These are phyloP conservation scores for Spodoptera littoralis DNA, from an alignment of 2,888 invertebrate genomes.

Conservation along the genomic window DNA sequence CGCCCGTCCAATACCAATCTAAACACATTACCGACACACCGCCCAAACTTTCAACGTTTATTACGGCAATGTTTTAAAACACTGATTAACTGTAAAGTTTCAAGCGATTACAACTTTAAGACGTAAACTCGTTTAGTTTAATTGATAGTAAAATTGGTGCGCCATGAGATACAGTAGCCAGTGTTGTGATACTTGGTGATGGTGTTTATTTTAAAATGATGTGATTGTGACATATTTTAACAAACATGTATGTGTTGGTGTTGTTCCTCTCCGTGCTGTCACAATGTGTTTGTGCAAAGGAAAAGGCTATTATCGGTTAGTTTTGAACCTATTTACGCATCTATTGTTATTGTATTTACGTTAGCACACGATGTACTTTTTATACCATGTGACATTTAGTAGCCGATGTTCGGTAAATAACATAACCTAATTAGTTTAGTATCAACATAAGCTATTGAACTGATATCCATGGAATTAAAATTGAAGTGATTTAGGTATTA, in stretches of 20 bases:
- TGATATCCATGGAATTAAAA: too few species aligned
- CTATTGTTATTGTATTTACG: not conserved
- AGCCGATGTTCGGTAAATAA: too few species aligned
- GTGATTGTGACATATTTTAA: conserved; percentile 40
- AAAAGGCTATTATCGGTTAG: conserved; percentile 69
- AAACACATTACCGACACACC: conserved; percentile 79
- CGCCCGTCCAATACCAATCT: conserved; percentile 75
- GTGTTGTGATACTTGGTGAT: conserved; percentile 29
- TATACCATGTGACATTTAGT: too few species aligned
- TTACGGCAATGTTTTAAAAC: conserved; percentile 70
- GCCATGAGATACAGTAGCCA: conserved; percentile 10
- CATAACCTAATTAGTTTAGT: too few species aligned
- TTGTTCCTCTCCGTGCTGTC: conserved; percentile 63
- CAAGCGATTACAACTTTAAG: conserved; percentile 65
- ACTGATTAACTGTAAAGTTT: conserved; percentile 66
- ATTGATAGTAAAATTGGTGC: conserved; percentile 40
- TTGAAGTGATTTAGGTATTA: too few species aligned
- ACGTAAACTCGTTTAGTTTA: conserved; percentile 67
- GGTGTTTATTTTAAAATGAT: conserved; percentile 38
- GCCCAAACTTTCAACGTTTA: conserved; percentile 75
- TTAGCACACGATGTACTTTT: not conserved
- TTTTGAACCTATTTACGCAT: conserved; percentile 27
- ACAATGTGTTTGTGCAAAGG: conserved; percentile 56
- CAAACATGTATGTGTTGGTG: conserved; percentile 63
- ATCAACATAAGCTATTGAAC: too few species aligned